phyloP scores from a whole-genome alignment of 2,888 invertebrate species.

The Merodon equestris region DNA sequence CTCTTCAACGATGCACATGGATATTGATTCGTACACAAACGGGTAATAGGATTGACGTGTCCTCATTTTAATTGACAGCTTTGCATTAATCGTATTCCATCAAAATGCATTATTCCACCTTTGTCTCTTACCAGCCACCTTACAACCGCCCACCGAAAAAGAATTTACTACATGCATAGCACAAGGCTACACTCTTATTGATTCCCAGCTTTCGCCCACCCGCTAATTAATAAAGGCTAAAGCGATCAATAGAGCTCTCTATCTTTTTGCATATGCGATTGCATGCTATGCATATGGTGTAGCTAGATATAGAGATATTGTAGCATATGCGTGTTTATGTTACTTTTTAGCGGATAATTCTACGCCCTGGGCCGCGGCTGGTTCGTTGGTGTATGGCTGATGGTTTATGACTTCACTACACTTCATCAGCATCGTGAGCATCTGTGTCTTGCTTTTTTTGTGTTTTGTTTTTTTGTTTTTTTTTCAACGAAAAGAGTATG shows the following conservation, averaged over 20 bases:
- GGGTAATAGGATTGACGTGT: constrained; percentile 62
- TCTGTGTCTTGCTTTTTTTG: neutral
- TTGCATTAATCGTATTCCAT: constrained; percentile 65
- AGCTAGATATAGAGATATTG: too few relatives aligned
- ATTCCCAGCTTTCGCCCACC: constrained; percentile 58
- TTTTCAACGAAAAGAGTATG: too few relatives aligned
- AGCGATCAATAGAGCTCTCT: constrained; percentile 56
- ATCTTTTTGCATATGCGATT: constrained; percentile 11
- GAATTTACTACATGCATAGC: constrained; percentile 7
- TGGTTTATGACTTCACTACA: constrained; percentile 23
- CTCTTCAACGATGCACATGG: too few relatives aligned
- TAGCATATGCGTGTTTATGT: neutral
- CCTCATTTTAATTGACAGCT: constrained; percentile 63
- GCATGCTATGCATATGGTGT: neutral
- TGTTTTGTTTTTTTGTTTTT: too few relatives aligned
- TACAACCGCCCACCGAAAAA: constrained; percentile 26
- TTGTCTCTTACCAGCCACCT: constrained; percentile 29
- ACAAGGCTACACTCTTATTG: constrained; percentile 42
- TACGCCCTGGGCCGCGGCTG: neutral
- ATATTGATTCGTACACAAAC: constrained; percentile 26
- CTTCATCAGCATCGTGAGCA: constrained; percentile 23
- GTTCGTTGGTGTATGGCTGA: too few relatives aligned
- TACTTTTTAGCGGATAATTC: neutral
- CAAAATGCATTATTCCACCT: constrained; percentile 59
- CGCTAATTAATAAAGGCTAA: constrained; percentile 66